phyloP scores from a whole-genome alignment of 2,797 vertebrate species.

The Pyrocephalus nanus region DNA sequence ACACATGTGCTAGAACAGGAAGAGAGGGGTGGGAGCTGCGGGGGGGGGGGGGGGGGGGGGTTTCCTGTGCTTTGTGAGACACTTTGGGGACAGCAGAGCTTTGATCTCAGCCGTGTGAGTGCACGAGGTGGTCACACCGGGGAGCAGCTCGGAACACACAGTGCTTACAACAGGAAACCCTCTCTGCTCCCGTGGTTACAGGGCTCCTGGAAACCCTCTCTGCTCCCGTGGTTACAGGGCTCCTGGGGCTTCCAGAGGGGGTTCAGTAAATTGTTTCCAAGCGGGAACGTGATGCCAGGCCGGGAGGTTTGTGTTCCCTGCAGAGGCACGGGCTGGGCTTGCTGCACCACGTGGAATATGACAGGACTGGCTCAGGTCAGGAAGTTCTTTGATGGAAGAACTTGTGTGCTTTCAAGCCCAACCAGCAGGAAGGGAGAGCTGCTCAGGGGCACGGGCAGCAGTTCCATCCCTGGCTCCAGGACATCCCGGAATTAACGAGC shows the following conservation, averaged over 20 bases:
- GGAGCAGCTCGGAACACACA: background rate
- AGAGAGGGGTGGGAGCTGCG: slow-evolving; percentile 15
- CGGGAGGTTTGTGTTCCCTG: background rate
- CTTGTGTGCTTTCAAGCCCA: too few relatives aligned
- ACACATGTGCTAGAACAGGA: slow-evolving; percentile 27
- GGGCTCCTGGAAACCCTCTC: background rate
- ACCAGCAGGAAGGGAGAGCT: background rate
- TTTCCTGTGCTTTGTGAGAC: slow-evolving; percentile 51
- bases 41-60: background rate
- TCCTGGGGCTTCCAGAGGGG: background rate
- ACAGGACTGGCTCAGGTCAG: fast-evolving
- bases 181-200: background rate
- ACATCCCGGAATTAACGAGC: background rate
- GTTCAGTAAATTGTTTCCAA: fast-evolving
- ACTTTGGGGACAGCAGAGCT: background rate
- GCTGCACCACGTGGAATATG: too few relatives aligned
- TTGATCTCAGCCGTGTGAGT: background rate
- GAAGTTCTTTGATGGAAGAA: background rate
- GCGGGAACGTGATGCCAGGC: fast-evolving
- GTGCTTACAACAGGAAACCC: background rate
- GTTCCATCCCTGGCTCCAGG: background rate
- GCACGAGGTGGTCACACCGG: background rate
- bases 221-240: background rate
- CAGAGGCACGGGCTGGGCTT: background rate
- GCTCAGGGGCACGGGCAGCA: background rate